Evolutionary conservation across 2,797 vertebrate genomes (phyloP).

Genomic region (Coranthus polyacanthus): DNA sequence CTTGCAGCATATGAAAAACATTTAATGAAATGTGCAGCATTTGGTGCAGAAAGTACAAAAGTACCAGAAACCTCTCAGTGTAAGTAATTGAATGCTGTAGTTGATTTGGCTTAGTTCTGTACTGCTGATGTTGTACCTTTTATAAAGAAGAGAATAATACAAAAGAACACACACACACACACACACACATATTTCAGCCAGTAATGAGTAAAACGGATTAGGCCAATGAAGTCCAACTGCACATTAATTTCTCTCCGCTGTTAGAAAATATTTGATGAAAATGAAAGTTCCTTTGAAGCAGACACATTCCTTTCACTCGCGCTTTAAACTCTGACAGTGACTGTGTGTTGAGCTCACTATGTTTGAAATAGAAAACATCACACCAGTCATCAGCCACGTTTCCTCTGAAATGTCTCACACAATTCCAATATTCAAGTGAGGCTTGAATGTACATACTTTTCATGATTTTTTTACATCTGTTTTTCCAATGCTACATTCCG

Average conservation of each 20-base stretch:
- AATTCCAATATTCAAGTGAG: too few species aligned
- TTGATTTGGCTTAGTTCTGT: not conserved
- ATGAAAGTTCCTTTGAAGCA: constrained; percentile 42
- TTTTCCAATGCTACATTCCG: too few species aligned
- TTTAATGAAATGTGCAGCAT: too few species aligned
- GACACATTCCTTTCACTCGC: constrained; percentile 27
- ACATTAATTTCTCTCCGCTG: constrained; percentile 34
- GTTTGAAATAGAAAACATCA: too few species aligned
- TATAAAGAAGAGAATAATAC: constrained; percentile 7
- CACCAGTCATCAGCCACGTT: too few species aligned
- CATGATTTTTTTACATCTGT: too few species aligned
- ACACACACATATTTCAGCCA: constrained; percentile 4
- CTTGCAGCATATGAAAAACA: too few species aligned
- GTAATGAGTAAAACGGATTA: constrained; percentile 24
- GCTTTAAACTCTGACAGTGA: not conserved
- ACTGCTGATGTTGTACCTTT: not conserved
- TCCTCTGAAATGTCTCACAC: too few species aligned
- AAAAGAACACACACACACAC: constrained; percentile 5
- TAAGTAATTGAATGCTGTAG: not conserved
- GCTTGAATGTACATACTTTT: too few species aligned
- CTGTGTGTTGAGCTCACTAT: too few species aligned
- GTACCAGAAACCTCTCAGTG: not conserved
- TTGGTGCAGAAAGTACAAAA: not conserved
- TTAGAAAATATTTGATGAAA: constrained; percentile 43
- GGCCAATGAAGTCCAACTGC: constrained; percentile 13